A percentile compares a stretch with the other conserved stretches of the same genome.
Evolutionary conservation across 2,888 invertebrate genomes (phyloP).

Genomic region (Cryptus viduatorius): DNA sequence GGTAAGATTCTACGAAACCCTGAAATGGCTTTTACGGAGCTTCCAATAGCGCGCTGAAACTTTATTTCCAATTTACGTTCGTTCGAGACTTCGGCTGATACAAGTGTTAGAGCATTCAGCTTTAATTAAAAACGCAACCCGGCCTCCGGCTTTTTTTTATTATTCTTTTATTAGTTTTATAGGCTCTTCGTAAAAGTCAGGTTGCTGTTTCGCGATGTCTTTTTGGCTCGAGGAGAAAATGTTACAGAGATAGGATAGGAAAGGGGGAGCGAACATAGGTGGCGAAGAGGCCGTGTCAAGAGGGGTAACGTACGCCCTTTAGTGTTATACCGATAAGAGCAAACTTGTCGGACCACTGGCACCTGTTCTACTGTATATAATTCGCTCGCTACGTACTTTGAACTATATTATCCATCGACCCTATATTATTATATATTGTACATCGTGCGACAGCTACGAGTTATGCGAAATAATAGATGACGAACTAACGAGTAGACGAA

Average conservation of each 20-base stretch:
- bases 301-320: conserved; percentile 31
- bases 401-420: conserved; percentile 27
- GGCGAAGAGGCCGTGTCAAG: conserved; percentile 1
- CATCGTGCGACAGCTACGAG: neutral
- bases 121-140: neutral
- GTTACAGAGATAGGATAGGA: neutral
- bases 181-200: neutral
- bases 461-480: conserved; percentile 2
- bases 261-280: neutral
- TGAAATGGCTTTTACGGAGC: neutral
- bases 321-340: conserved; percentile 24
- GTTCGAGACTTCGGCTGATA: neutral
- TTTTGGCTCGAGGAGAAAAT: conserved; percentile 24
- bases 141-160: neutral
- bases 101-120: neutral
- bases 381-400: conserved; percentile 21
- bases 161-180: neutral
- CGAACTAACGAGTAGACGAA: neutral
- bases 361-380: conserved; percentile 33
- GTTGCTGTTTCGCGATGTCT: neutral
- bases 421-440: neutral
- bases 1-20: neutral
- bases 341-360: conserved; percentile 10
- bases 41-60: neutral
- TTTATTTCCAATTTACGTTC: neutral